phyloP scores from a whole-genome alignment of 1,140 invertebrate species.

The Drosophila pandora region DNA sequence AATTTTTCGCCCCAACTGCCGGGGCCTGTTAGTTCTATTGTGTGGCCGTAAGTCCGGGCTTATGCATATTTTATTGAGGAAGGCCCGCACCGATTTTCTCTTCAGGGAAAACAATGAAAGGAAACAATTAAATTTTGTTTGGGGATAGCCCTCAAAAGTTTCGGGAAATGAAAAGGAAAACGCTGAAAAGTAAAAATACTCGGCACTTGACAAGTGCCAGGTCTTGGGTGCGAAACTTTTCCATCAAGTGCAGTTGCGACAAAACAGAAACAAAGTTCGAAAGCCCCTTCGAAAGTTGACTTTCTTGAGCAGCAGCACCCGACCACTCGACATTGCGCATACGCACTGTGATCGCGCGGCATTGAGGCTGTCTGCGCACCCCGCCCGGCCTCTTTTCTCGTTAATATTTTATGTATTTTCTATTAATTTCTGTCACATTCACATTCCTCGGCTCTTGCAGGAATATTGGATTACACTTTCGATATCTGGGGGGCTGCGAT shows the following conservation, averaged over 20 bases:
- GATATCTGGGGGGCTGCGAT: conserved; percentile 57
- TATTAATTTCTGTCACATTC: conserved; percentile 76
- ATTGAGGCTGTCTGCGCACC: conserved; percentile 7
- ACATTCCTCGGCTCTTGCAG: conserved; percentile 32
- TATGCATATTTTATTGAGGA: conserved; percentile 75
- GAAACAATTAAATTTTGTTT: conserved; percentile 35
- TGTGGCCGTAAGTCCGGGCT: conserved; percentile 42
- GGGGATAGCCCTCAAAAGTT: conserved; percentile 23
- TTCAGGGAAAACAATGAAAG: conserved; percentile 15
- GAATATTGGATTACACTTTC: conserved; percentile 66
- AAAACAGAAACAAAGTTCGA: conserved; percentile 23
- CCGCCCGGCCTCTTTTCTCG: conserved; percentile 14
- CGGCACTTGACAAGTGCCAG: conserved; percentile 31
- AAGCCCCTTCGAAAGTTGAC: conserved; percentile 13
- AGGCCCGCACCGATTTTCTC: conserved; percentile 1
- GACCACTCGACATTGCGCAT: conserved; percentile 51
- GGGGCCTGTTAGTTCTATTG: conserved; percentile 49
- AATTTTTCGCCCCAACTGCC: not conserved
- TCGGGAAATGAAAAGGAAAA: conserved; percentile 18
- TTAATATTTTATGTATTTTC: conserved; percentile 76
- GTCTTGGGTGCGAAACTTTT: conserved; percentile 33
- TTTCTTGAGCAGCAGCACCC: conserved; percentile 16
- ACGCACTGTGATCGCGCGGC: conserved; percentile 56
- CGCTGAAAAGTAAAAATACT: conserved; percentile 26
- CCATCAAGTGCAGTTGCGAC: conserved; percentile 38